Conservation (phyloP, 2,888 invertebrate genomes). For the Drosophila falleni region DNA sequence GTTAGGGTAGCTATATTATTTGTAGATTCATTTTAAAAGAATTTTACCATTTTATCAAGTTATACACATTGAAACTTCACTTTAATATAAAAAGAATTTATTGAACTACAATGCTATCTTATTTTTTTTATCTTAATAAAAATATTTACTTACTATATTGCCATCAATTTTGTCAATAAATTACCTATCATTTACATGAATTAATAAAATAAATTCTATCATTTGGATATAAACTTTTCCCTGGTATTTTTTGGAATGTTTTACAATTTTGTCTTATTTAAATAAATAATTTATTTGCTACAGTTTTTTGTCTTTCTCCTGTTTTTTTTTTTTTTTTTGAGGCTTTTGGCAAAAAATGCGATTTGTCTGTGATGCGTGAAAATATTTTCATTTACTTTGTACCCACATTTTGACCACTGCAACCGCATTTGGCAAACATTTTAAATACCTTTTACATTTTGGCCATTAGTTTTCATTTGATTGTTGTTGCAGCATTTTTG, state of each 20-base stretch:
- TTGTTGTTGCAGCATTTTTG: constrained; percentile 30
- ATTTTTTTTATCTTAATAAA: background rate
- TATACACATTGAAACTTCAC: too few relatives aligned
- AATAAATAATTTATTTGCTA: constrained; percentile 37
- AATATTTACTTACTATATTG: constrained; percentile 3
- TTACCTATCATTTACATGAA: constrained; percentile 2
- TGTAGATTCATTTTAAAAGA: background rate
- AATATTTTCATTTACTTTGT: constrained; percentile 73
- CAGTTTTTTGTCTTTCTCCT: constrained; percentile 7
- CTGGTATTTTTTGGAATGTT: background rate
- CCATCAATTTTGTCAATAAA: background rate
- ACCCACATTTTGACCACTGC: constrained; percentile 65
- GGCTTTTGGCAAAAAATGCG: constrained; percentile 29
- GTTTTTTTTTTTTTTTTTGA: constrained; percentile 4
- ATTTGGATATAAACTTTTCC: background rate
- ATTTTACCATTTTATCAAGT: background rate
- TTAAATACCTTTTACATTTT: constrained; percentile 78
- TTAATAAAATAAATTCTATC: background rate
- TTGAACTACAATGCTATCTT: background rate
- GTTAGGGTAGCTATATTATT: background rate
- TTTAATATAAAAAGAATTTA: too few relatives aligned
- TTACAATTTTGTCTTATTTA: constrained; percentile 18
- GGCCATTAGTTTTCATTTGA: constrained; percentile 70
- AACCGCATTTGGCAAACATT: constrained; percentile 77
- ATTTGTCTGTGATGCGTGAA: constrained; percentile 38